Evolutionary conservation across 2,888 invertebrate genomes (phyloP).

Genomic region (Xylocampa areola): DNA sequence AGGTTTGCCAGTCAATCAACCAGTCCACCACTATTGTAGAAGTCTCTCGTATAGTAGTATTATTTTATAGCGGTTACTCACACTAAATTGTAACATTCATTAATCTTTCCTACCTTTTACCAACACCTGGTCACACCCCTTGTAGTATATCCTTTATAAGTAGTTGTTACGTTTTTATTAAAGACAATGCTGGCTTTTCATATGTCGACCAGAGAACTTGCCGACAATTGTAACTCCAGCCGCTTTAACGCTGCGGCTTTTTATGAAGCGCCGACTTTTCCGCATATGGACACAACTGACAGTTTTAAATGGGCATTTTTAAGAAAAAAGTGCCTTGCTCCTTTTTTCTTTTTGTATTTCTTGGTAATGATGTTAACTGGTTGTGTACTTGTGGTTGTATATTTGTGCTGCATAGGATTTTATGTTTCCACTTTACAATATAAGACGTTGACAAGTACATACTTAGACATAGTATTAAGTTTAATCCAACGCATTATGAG

Average conservation of each 20-base stretch:
- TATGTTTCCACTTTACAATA: neutral
- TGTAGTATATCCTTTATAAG: slow-evolving; percentile 60
- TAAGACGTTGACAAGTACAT: no score
- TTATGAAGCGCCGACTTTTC: slow-evolving; percentile 45
- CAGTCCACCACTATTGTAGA: no score
- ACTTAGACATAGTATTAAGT: no score
- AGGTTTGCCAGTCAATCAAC: no score
- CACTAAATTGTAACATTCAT: no score
- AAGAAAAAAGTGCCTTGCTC: slow-evolving; percentile 4
- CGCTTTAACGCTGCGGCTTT: slow-evolving; percentile 39
- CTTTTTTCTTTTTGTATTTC: slow-evolving; percentile 8
- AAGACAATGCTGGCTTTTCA: slow-evolving; percentile 59
- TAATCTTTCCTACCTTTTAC: slow-evolving; percentile 2
- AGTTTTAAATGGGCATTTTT: slow-evolving; percentile 34
- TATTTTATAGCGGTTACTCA: no score
- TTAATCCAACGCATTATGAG: no score
- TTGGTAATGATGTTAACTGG: slow-evolving; percentile 8
- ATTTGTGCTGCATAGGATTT: neutral
- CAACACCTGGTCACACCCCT: slow-evolving; percentile 31
- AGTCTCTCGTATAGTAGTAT: no score
- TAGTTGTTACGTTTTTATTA: slow-evolving; percentile 58
- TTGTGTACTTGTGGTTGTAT: neutral
- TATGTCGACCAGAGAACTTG: slow-evolving; percentile 50
- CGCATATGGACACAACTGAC: slow-evolving; percentile 44
- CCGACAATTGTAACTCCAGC: slow-evolving; percentile 52